Evolutionary conservation across 2,113 vertebrate genomes (phyloP), one percentile per base, ranked within the genome.

Genomic region (Piprites chloris): DNA sequence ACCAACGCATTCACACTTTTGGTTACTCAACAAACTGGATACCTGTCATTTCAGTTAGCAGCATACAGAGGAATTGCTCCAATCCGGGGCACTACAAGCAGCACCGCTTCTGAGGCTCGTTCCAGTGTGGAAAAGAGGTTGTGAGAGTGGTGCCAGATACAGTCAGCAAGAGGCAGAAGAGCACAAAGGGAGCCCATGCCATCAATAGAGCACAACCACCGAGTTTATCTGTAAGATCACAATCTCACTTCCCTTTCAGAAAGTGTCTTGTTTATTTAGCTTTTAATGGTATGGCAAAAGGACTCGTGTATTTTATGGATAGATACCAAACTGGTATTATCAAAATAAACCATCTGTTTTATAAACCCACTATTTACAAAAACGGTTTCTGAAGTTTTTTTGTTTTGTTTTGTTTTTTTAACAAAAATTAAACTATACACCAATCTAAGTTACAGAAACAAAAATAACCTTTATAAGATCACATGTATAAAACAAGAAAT

Each of bases 401-500:
- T 87, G 85, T 85, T 82, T 75, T 87, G 85, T 55, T 81, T 92
- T 95, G 94, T 94, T 96, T 95, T 96, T 96, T 94, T 95, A 96
- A 96, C 92, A 98, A 97, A 97, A 98, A 97, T 98, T 98, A 98
- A 98, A 97, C 97, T 98, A 98, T 98, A 98, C 97, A 98, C 97
- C 97, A 95, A 97, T 98, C 97, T 98, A 98, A 98, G 96, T 97
- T 96, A 98, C 96, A 97, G 96, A 97, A 98, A 98, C 90, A 95
- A 98, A 97, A 97, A 97, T 93, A 97, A 97, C 93, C 93, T 98
- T 97, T 98, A 91, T 98, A 98, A 98, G 97, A 98, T 98, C 97
- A 98, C 98, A 97, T 97, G 97, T 98, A 98, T 98, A 98, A 98
- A 98, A 98, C 96, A 98, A 98, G 97, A 98, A 98, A 98, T 98